Base-by-base conservation (phyloP, 2,113 vertebrate genomes). In the Ceyx margarethae region DNA sequence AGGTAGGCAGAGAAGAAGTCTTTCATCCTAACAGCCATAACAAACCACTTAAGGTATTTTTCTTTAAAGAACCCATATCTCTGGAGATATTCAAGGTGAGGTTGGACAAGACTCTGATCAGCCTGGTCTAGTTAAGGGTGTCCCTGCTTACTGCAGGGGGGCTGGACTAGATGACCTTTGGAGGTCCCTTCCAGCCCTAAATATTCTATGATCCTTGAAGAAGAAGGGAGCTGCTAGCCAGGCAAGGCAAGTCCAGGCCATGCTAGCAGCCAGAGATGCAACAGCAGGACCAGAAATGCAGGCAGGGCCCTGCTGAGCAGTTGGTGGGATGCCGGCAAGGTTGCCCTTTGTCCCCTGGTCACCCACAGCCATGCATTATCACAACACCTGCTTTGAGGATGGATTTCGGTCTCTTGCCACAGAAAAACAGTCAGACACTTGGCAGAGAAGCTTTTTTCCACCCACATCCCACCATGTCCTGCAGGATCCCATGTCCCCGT, bases 381-480 rank as follows among this genome's bases (percentile, higher is more conserved):
- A 53, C 13, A 48, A 3, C 3, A 7, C 18, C 35, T 33, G 25
- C 42, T 48, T 18, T 40, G 40, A 65, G 33, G 19, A 50, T 45
- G 31, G 33, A 5, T 5, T 40, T 20, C 17, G 3, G 9, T 81
- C 43, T 60, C 37, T 65, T 48, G 64, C 21, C 13, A 14, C 73
- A 75, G 86, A 51, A 35, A 21, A 20, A 15, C 22, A 60, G 45
- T 23, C 26, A 16, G 12, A 40, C 8, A 5, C 50, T 21, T 25
- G 20, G 23, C 45, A 60, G 33, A 76, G 35, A 14, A 53, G 13
- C 25, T n/a, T 80, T 51, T 50, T 66, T 26, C 20, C 58, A 11
- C 7, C 0, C 8, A 31, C 28, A 8, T 23, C 10, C 29, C 29
- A 22, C 7, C 8, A 1, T 11, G 23, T 28, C 51, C 42, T 6